Evolutionary conservation across 1,140 invertebrate genomes (phyloP).

Genomic region (Trachymyrmex septentrionalis): DNA sequence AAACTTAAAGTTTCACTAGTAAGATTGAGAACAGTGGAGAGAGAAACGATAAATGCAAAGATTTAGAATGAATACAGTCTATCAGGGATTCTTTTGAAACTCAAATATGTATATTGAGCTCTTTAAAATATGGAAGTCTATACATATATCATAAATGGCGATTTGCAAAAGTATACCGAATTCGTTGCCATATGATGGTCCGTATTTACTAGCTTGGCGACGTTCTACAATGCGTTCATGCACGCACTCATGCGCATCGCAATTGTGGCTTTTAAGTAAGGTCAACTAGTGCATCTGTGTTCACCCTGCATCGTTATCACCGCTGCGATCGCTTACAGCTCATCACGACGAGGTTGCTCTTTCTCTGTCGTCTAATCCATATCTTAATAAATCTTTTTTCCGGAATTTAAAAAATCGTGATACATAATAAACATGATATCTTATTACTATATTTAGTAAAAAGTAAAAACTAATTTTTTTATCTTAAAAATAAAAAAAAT

Average conservation of each 20-base stretch:
- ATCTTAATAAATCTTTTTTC: background rate
- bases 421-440: background rate
- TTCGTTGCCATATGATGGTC: conserved; percentile 7
- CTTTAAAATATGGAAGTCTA: background rate
- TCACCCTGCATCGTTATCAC: conserved; percentile 11
- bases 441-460: background rate
- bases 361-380: background rate
- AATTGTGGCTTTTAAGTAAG: conserved; percentile 78
- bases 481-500: background rate
- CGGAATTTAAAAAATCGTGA: background rate
- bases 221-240: conserved; percentile 17
- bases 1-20: background rate
- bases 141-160: background rate
- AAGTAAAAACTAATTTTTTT: background rate
- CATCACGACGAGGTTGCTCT: conserved; percentile 8
- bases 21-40: background rate
- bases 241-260: conserved; percentile 30
- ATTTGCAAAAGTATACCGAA: conserved; percentile 69
- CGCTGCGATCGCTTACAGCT: background rate
- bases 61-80: background rate
- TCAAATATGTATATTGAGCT: background rate
- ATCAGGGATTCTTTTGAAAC: background rate
- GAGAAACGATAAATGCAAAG: background rate
- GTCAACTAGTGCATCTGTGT: conserved; percentile 76
- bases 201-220: conserved; percentile 33